A percentile compares a stretch with the other conserved stretches of the same genome.
Evolutionary conservation across 2,797 vertebrate genomes (phyloP).

Genomic region (Threskiornis aethiopicus): DNA sequence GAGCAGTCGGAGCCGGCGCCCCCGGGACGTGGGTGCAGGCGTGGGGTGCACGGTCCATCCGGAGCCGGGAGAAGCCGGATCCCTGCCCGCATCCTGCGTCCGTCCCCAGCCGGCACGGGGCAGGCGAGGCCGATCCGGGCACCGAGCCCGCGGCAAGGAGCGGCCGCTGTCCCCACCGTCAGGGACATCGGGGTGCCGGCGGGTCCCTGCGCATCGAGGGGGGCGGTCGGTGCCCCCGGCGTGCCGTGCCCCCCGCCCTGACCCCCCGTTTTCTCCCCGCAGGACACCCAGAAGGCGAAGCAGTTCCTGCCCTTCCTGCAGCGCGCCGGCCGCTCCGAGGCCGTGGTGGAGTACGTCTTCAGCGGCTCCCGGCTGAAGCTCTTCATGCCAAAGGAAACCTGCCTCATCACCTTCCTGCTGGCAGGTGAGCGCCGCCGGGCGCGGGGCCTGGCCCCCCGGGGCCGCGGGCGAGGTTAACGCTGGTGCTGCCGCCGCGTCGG

Average conservation of each 20-base stretch:
- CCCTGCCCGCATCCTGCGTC: background rate
- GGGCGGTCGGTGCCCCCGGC: background rate
- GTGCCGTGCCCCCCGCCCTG: rapidly evolving
- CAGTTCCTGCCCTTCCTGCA: conserved; percentile 97
- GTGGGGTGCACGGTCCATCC: background rate
- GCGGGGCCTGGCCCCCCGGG: background rate
- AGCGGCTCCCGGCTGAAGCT: conserved; percentile 96
- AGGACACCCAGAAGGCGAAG: conserved; percentile 98
- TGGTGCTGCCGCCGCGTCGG: background rate
- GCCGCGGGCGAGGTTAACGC: background rate
- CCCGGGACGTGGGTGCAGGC: background rate
- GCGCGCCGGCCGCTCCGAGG: conserved; percentile 93
- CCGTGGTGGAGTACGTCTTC: conserved; percentile 96
- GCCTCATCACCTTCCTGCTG: conserved; percentile 96
- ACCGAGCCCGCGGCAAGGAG: background rate
- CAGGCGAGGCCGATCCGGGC: background rate
- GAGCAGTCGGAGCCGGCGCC: background rate
- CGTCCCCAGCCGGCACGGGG: background rate
- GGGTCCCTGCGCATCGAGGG: background rate
- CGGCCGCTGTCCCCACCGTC: rapidly evolving
- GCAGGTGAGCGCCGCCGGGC: conserved; percentile 80
- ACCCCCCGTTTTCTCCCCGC: background rate
- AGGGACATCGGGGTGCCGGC: rapidly evolving
- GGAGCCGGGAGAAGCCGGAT: background rate
- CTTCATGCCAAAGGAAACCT: conserved; percentile 98